Conservation (phyloP, 2,113 vertebrate species). For the Crotalus tigris region DNA sequence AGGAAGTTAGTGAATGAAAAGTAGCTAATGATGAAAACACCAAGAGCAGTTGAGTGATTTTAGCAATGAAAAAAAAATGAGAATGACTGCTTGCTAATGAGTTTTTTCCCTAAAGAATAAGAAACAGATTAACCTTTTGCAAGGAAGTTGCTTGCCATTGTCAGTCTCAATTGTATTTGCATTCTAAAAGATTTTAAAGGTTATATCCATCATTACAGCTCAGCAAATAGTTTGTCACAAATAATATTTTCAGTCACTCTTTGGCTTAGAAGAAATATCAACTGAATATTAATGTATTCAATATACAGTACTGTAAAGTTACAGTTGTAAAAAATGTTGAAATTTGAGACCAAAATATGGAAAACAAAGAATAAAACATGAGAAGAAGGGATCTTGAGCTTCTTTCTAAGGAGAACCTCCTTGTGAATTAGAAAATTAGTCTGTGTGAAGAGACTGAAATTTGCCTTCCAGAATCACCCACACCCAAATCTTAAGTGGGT, state of each 20-base stretch:
- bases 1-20: slow-evolving; percentile 8
- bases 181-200: slow-evolving; percentile 20
- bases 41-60: neutral
- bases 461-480: no score
- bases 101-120: neutral
- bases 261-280: neutral
- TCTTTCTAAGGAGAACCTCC: no score
- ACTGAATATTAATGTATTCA: neutral
- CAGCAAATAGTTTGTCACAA: slow-evolving; percentile 38
- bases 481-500: no score
- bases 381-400: no score
- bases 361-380: neutral
- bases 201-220: slow-evolving; percentile 29
- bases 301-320: neutral
- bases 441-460: no score
- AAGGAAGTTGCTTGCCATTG: slow-evolving; percentile 33
- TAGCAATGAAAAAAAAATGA: slow-evolving; percentile 13
- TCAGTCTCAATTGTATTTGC: slow-evolving; percentile 29
- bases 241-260: neutral
- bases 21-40: slow-evolving; percentile 1
- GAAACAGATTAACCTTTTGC: slow-evolving; percentile 48
- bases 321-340: neutral
- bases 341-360: neutral
- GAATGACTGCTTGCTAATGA: slow-evolving; percentile 37
- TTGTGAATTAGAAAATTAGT: no score